Percentiles rank a stretch among this genome's conserved stretches.
phyloP scores from a whole-genome alignment of 2,797 vertebrate genomes.

The Denticeps clupeoides region DNA sequence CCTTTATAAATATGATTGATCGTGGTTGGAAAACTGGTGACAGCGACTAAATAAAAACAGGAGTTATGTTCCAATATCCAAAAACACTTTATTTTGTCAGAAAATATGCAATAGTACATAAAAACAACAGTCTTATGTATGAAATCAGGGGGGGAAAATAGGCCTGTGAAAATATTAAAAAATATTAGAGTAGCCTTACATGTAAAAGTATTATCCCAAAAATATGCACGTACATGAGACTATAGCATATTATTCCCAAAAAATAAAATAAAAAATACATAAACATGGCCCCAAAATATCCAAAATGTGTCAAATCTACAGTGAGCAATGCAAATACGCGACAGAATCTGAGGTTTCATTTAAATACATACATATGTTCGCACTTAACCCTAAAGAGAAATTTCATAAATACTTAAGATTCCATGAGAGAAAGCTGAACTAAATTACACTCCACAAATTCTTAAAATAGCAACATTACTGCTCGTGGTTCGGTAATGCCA shows the following conservation, averaged over 20 bases:
- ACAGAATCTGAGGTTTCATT: neutral
- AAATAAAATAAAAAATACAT: neutral
- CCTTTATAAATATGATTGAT: no score
- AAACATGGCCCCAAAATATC: neutral
- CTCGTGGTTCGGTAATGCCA: no score
- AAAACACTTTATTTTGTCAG: neutral
- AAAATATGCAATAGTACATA: constrained; percentile 1
- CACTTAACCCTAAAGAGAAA: no score
- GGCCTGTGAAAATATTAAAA: neutral
- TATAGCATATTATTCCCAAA: neutral
- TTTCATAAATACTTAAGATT: no score
- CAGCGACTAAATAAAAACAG: no score
- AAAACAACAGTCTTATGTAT: neutral
- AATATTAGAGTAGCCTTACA: neutral
- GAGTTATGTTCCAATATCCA: neutral
- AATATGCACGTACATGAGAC: neutral
- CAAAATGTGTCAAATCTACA: neutral
- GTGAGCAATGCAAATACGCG: neutral
- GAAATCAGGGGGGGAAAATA: neutral
- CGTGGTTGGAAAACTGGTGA: no score
- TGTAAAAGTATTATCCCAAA: constrained; percentile 1
- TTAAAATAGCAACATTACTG: no score
- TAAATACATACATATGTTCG: no score
- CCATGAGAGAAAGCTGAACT: no score
- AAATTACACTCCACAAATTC: no score